Conservation (phyloP, 2,113 vertebrate genomes). For the Rhadina sibilatrix region DNA sequence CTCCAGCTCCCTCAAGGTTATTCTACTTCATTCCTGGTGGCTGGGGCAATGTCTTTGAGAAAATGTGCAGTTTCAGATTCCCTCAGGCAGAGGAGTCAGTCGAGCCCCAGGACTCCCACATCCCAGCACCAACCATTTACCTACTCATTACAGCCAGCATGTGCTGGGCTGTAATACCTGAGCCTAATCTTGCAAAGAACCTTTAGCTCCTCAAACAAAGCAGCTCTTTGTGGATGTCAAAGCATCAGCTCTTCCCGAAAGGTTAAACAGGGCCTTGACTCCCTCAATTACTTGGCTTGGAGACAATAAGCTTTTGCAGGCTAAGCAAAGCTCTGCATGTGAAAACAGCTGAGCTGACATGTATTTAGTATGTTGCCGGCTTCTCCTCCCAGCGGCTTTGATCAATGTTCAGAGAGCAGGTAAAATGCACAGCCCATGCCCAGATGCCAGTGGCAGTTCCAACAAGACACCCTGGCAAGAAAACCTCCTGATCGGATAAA, state of each 20-base stretch:
- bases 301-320: slow-evolving; percentile 47
- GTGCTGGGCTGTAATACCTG: background rate
- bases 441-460: slow-evolving; percentile 46
- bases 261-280: slow-evolving; percentile 47
- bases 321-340: slow-evolving; percentile 51
- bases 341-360: slow-evolving; percentile 54
- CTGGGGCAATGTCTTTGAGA: background rate
- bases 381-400: slow-evolving; percentile 42
- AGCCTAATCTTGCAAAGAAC: slow-evolving; percentile 7
- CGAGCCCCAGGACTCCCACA: background rate
- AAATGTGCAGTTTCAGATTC: background rate
- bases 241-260: slow-evolving; percentile 22
- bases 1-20: background rate
- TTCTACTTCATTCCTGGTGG: background rate
- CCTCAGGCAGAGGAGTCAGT: background rate
- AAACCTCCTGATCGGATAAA: background rate
- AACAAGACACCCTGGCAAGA: background rate
- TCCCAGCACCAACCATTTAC: background rate
- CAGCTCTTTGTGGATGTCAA: slow-evolving; percentile 45
- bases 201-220: slow-evolving; percentile 43
- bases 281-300: slow-evolving; percentile 45
- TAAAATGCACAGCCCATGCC: slow-evolving; percentile 16
- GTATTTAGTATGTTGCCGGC: slow-evolving; percentile 30
- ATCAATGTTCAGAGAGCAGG: slow-evolving; percentile 39
- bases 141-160: background rate